Percentiles rank a stretch among this genome's conserved stretches.
phyloP scores from a whole-genome alignment of 2,797 vertebrate genomes.

The Chiloscyllium punctatum region DNA sequence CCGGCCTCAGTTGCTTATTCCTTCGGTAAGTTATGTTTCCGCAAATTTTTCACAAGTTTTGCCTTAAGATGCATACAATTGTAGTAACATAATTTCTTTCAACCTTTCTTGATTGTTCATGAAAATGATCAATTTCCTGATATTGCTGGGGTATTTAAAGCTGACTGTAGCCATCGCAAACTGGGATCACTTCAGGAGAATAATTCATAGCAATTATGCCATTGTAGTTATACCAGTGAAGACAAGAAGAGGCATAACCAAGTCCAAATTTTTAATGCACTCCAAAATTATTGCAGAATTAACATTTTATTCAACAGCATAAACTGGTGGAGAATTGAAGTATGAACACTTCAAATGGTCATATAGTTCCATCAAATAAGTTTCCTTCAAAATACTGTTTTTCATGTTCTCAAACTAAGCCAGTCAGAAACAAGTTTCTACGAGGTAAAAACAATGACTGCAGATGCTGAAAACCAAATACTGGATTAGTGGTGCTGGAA shows the following conservation, averaged over 20 bases:
- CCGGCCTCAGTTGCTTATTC: no score
- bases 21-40: no score
- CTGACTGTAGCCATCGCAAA: not conserved
- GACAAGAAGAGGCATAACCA: not conserved
- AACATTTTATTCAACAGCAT: not conserved
- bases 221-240: not conserved
- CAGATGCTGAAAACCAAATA: no score
- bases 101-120: not conserved
- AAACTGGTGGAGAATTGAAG: not conserved
- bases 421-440: not conserved
- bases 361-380: no score
- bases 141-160: not conserved
- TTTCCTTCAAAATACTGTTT: not conserved
- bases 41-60: not conserved
- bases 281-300: not conserved
- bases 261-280: not conserved
- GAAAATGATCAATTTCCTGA: not conserved
- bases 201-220: not conserved
- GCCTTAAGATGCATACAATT: not conserved
- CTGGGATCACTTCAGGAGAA: not conserved
- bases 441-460: no score
- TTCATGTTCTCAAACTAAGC: not conserved
- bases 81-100: not conserved
- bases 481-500: no score
- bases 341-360: not conserved